Base-by-base conservation (phyloP, 2,797 vertebrate species). In the Setipinna tenuifilis region DNA sequence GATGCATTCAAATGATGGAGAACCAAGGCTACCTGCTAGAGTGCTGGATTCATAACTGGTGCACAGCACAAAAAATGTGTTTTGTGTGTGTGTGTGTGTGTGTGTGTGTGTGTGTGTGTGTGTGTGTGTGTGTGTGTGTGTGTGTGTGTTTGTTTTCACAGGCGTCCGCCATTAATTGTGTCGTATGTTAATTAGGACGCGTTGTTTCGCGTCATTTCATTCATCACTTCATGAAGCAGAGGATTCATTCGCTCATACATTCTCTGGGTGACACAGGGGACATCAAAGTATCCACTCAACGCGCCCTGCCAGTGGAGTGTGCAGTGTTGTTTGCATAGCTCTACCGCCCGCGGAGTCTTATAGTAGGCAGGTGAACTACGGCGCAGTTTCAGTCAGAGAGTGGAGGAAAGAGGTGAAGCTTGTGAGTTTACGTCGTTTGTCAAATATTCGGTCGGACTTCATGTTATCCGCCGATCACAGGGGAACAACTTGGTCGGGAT, bases 291-390 rank as follows among this genome's bases (percentile, higher is more conserved):
- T 78, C 35, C 71, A 78, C 71, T 6, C 19, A 78, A 25, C 71
- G 71, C 71, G 41, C 71, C 14, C 71, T 78, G 71, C 31, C 17
- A 78, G 71, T 44, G 71, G 31, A 78, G 71, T 44, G 71, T 78
- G 71, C 71, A 44, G 71, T 78, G 71, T 78, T 41, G 31, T 44
- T 78, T 78, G 35, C 35, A 21, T 44, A 41, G 17, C 17, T 78
- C 71, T 2, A 54, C 35, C 71, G 71, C 31, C 71, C 14, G 31
- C 71, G 14, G 17, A 44, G 35, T 41, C 31, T 44, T 5, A 31
- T 44, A 35, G 28, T 35, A 35, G 31, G 71, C 71, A 78, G 35
- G 71, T 78, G 19, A 16, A 78, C 71, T 44, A 78, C 25, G 31
- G 71, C 41, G 35, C 71, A 19, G 17, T 75, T 35, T 9, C 35